A percentile compares a stretch with the other conserved stretches of the same genome.
Evolutionary conservation across 2,888 invertebrate species (phyloP).

Genomic region (Colletes collaris): DNA sequence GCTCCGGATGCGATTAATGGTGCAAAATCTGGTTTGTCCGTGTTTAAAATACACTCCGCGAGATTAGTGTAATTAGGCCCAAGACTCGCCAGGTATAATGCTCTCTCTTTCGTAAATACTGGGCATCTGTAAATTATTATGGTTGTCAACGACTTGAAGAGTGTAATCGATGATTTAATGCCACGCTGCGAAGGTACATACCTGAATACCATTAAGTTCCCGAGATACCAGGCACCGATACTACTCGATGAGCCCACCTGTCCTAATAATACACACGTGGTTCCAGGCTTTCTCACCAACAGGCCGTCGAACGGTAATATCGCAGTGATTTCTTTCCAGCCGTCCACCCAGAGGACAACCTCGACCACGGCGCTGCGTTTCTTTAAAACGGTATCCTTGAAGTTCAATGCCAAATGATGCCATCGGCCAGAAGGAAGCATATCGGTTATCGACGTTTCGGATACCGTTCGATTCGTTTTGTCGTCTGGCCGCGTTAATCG

Average conservation of each 20-base stretch:
- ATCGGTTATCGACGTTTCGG: slow-evolving; percentile 83
- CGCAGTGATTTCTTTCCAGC: slow-evolving; percentile 85
- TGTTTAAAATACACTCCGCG: slow-evolving; percentile 82
- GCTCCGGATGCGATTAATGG: slow-evolving; percentile 79
- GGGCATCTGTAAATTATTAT: slow-evolving; percentile 82
- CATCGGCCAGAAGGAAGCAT: slow-evolving; percentile 84
- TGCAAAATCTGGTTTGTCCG: slow-evolving; percentile 80
- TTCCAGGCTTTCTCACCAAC: slow-evolving; percentile 85
- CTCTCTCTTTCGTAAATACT: slow-evolving; percentile 84
- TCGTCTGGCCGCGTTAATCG: slow-evolving; percentile 85
- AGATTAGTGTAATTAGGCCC: slow-evolving; percentile 84
- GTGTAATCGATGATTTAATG: slow-evolving; percentile 2
- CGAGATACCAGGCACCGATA: slow-evolving; percentile 84
- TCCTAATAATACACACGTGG: slow-evolving; percentile 85
- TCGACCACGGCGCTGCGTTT: slow-evolving; percentile 85
- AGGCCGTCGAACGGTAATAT: slow-evolving; percentile 86
- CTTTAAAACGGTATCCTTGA: slow-evolving; percentile 84
- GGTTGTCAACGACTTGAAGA: background rate
- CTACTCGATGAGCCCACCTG: slow-evolving; percentile 80
- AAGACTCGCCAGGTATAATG: slow-evolving; percentile 85
- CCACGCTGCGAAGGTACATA: slow-evolving; percentile 37
- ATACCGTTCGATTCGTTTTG: slow-evolving; percentile 83
- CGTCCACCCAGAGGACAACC: slow-evolving; percentile 86
- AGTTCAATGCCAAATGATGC: slow-evolving; percentile 86
- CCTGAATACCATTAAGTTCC: slow-evolving; percentile 84